Evolutionary conservation across 2,113 vertebrate genomes (phyloP).

Genomic region (Condylura cristata): DNA sequence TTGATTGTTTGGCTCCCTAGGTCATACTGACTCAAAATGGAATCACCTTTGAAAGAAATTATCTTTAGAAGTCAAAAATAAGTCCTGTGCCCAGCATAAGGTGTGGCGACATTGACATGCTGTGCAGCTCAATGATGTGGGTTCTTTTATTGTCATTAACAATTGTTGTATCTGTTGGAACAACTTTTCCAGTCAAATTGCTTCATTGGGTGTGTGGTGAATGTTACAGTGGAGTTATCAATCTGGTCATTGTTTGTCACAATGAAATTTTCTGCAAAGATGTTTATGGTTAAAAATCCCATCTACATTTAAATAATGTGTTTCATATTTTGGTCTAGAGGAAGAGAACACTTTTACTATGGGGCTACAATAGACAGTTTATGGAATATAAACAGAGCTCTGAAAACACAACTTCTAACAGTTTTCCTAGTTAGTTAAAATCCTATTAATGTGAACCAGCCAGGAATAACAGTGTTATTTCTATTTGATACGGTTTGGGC

Average conservation of each 20-base stretch:
- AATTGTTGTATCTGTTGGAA: background rate
- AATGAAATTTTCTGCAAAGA: background rate
- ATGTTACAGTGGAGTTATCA: background rate
- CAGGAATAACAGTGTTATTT: conserved; percentile 81
- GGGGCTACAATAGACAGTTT: background rate
- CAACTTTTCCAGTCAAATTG: conserved; percentile 40
- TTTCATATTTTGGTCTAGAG: conserved; percentile 23
- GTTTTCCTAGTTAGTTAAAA: conserved; percentile 75
- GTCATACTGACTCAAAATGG: background rate
- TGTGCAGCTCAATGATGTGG: conserved; percentile 42
- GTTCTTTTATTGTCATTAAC: conserved; percentile 14
- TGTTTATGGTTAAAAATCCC: conserved; percentile 42
- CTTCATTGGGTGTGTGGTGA: background rate
- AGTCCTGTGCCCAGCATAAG: background rate
- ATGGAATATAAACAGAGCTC: background rate
- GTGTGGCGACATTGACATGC: background rate
- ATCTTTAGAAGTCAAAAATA: conserved; percentile 4
- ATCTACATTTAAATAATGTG: background rate
- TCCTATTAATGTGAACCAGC: conserved; percentile 81
- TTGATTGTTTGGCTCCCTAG: background rate
- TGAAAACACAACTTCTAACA: conserved; percentile 69
- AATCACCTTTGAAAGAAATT: background rate
- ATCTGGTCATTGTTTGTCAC: background rate
- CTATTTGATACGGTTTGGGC: conserved; percentile 68
- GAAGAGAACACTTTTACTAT: background rate